Base-by-base conservation (phyloP, 2,797 vertebrate genomes). In the Coregonus sp. region DNA sequence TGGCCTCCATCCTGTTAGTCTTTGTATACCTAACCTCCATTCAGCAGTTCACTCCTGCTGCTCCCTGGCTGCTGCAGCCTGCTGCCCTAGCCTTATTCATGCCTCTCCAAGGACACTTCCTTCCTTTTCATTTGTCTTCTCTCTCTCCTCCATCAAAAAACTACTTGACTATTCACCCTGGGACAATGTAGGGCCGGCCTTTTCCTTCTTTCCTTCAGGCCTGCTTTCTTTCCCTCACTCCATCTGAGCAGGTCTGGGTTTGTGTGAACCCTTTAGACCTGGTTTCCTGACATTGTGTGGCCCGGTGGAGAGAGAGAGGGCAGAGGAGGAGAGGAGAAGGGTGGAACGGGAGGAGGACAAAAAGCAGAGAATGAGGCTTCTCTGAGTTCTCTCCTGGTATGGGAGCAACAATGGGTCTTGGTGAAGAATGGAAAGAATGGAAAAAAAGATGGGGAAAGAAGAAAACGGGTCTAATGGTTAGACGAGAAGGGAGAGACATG, bases 271-370 rank as follows among this genome's bases (percentile, higher is more conserved):
- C 74, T 54, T 81, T 68, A 47, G 31, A 86, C 9, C 9, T 9
- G 4, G 81, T 75, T 90, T 91, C 86, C 86, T 89, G 79, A 75
- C 85, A 91, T 90, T 91, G 90, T 90, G 73, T 70, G 70, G 51
- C 51, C 79, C 51, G 52, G 70, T 54, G 31, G 72, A 56, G 56
- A 52, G 73, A 77, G 68, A 31, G 35, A 61, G 56, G 47, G 63
- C 72, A 72, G 68, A 80, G 18, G 37, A 50, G 68, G 47, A n/a
- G 11, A 31, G 47, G 70, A 18, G 70, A 52, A 25, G n/a, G 70
- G 4, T n/a, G 9, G 3, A 25, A 40, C 0, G 29, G 65, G 35
- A 40, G 56, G 59, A 52, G n/a, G 29, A 47, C 47, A 52, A 15
- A 11, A 1, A 35, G 65, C 70, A 70, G 61, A 80, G 70, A 4